Evolutionary conservation across 2,113 vertebrate genomes (phyloP).

Genomic region (Sceloporus tristichus): DNA sequence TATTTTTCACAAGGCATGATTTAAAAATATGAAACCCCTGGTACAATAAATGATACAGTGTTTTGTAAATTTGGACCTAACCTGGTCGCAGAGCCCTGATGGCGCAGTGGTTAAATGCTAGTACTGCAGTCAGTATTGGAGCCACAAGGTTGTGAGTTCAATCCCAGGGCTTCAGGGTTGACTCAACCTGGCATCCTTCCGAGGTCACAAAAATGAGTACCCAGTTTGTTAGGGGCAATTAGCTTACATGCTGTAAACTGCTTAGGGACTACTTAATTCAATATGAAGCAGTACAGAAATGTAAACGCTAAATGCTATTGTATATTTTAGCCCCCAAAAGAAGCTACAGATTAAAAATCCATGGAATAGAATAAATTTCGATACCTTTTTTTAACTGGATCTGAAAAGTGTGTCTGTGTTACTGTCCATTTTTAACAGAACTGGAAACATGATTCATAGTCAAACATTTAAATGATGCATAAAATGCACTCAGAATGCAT

Average conservation of each 20-base stretch:
- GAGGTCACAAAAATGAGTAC: too few relatives aligned
- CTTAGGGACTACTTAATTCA: too few relatives aligned
- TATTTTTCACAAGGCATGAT: neutral
- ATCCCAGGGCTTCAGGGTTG: too few relatives aligned
- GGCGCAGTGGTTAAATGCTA: too few relatives aligned
- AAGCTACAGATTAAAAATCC: neutral
- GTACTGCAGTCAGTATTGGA: too few relatives aligned
- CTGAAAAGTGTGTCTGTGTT: slow-evolving; percentile 40
- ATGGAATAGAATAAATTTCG: neutral
- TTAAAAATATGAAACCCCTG: neutral
- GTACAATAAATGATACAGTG: neutral
- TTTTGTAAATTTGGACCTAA: slow-evolving; percentile 7
- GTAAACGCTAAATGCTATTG: too few relatives aligned
- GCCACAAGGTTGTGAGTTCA: too few relatives aligned
- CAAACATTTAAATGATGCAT: slow-evolving; percentile 31
- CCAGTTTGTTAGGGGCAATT: too few relatives aligned
- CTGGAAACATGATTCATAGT: slow-evolving; percentile 49
- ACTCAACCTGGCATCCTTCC: too few relatives aligned
- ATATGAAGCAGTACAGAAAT: too few relatives aligned
- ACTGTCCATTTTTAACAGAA: slow-evolving; percentile 32
- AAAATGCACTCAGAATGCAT: slow-evolving; percentile 29
- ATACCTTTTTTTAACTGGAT: slow-evolving; percentile 46
- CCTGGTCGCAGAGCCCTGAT: neutral
- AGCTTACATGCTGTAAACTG: too few relatives aligned
- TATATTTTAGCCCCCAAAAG: neutral